phyloP scores from a whole-genome alignment of 2,113 vertebrate species.

The Vidua macroura region DNA sequence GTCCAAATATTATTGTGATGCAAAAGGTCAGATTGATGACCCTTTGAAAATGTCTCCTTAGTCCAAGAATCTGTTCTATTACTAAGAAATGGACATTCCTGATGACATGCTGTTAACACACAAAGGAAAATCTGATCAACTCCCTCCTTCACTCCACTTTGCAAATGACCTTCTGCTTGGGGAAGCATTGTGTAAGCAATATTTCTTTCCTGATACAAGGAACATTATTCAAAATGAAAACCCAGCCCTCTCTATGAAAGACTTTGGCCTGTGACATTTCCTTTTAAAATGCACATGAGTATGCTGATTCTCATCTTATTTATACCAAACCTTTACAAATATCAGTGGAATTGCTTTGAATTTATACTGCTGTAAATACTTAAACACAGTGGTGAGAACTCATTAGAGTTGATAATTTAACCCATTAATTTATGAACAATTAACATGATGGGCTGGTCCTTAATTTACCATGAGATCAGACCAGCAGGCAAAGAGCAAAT shows the following conservation, averaged over 20 bases:
- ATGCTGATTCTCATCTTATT: not conserved
- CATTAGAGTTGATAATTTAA: not conserved
- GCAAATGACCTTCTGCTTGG: not conserved
- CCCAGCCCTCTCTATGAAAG: not conserved
- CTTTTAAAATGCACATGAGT: not conserved
- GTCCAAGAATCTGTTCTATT: not conserved
- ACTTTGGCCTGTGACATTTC: not conserved
- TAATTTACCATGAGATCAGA: not conserved
- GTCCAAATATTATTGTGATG: constrained; percentile 1
- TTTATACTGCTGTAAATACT: not conserved
- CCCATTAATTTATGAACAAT: not conserved
- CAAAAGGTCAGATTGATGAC: constrained; percentile 11
- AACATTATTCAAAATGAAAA: not conserved
- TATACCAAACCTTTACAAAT: not conserved
- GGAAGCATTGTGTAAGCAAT: not conserved
- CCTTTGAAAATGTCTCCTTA: constrained; percentile 9
- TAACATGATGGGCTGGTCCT: not conserved
- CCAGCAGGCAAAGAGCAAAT: not conserved
- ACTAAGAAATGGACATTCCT: constrained; percentile 37
- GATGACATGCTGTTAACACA: constrained; percentile 5
- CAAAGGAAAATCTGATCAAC: constrained; percentile 34
- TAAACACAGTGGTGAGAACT: not conserved
- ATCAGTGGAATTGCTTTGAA: not conserved
- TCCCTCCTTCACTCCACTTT: not conserved
- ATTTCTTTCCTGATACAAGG: not conserved